These are phyloP conservation scores for Spisula solida DNA, from an alignment of 2,888 invertebrate species.

Conservation along the genomic window DNA sequence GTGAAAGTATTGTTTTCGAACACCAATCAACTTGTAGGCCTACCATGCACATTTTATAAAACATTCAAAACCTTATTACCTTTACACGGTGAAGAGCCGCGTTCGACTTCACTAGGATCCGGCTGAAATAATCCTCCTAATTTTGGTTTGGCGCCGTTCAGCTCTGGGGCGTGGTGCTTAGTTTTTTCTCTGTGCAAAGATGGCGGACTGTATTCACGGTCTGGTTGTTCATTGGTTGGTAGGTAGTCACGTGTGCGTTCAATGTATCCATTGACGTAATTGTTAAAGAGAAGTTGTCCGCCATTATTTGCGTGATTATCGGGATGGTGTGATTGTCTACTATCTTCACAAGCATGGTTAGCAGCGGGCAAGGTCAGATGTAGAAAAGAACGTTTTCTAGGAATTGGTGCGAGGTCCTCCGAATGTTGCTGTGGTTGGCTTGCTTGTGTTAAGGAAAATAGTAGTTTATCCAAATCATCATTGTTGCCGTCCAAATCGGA, in stretches of 20 bases:
- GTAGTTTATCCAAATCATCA: conserved; percentile 74
- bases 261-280: background rate
- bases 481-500: conserved; percentile 74
- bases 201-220: background rate
- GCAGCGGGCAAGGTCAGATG: conserved; percentile 61
- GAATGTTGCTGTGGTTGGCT: background rate
- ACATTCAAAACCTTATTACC: conserved; percentile 40
- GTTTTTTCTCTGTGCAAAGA: background rate
- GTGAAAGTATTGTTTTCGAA: too few species aligned
- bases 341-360: background rate
- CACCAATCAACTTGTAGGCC: too few species aligned
- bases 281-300: background rate
- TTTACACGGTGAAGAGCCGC: conserved; percentile 72
- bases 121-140: conserved; percentile 17
- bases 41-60: too few species aligned
- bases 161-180: background rate
- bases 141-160: conserved; percentile 1
- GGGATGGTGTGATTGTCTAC: background rate
- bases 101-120: conserved; percentile 57
- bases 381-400: conserved; percentile 59
- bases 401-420: conserved; percentile 30
- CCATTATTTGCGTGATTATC: background rate
- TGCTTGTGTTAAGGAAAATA: conserved; percentile 48
- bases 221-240: background rate
- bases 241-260: background rate